Base-by-base conservation (phyloP, 2,888 invertebrate genomes). In the Emmelina monodactyla region DNA sequence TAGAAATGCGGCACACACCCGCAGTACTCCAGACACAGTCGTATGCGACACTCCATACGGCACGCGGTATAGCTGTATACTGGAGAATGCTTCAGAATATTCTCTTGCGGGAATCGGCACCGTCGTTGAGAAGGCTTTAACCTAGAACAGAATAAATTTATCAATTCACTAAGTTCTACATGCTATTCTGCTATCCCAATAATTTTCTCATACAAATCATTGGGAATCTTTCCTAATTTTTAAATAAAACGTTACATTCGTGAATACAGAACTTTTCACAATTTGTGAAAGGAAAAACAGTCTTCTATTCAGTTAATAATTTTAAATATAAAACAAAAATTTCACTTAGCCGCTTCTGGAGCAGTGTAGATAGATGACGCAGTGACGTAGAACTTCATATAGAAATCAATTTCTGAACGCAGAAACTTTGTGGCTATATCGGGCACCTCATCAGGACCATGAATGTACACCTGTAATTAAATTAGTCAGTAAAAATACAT, bases 1-100 rank as follows among this genome's bases (percentile, higher is more conserved):
- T 89, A 89, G 53, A 91, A 91, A 58, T 89, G 87, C 0, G 91
- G 91, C 22, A 87, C 71, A 56, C 91, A 91, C 1, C 82, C 81
- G 53, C 91, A 91, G 34, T 83, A 64, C 38, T 82, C 70, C 6
- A 84, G 60, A 16, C 87, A 83, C 16, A 87, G 60, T 6, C 65
- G 63, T 46, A 87, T 84, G 22, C 89, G 82, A 44, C 91, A 91
- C 53, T 91, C 88, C 66, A 86, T 85, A 6, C 85, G 70, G 45
- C 91, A 91, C 55, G 88, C 65, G 0, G 83, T 85, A 49, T 84
- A 86, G 2, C 87, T 85, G 59, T 91, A 91, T 22, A 88, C 81
- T 0, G 89, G 83, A 46, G 84, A 86, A 42, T 88, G 86, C 35
- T 71, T 58, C 37, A 89, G 64, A 25, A 83, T 82, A 35, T 85